phyloP scores from a whole-genome alignment of 2,888 invertebrate genomes.

The Andrena bucephala region DNA sequence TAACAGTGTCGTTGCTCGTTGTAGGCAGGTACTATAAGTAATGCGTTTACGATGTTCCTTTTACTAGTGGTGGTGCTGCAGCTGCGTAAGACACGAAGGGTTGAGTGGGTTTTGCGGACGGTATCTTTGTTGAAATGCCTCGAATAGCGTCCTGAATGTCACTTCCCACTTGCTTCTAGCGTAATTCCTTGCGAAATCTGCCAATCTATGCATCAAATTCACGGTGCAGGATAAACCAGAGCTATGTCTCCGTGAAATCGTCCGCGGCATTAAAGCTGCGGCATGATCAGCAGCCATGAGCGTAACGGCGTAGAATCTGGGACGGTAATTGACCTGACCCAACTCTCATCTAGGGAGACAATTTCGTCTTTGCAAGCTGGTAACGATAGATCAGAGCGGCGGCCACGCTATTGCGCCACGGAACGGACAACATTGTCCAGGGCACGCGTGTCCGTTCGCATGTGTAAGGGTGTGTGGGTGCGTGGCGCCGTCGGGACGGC shows the following conservation, averaged over 20 bases:
- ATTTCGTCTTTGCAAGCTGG: constrained; percentile 37
- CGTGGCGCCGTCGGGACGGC: constrained; percentile 68
- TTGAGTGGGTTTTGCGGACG: constrained; percentile 5
- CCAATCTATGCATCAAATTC: background rate
- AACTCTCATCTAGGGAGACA: constrained; percentile 43
- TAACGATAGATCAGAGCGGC: constrained; percentile 43
- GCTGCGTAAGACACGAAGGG: background rate
- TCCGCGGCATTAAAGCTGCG: background rate
- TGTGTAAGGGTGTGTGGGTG: constrained; percentile 8
- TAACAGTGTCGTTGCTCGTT: background rate
- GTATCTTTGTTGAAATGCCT: background rate
- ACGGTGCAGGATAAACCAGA: background rate
- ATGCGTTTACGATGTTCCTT: background rate
- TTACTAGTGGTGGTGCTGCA: background rate
- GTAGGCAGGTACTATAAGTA: too few relatives aligned
- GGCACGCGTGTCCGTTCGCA: background rate
- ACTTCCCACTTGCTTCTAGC: constrained; percentile 4
- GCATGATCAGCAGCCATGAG: constrained; percentile 37
- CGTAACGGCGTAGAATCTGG: constrained; percentile 40
- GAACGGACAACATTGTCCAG: constrained; percentile 21
- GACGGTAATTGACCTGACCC: constrained; percentile 49
- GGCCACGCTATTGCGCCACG: background rate
- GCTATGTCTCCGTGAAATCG: background rate
- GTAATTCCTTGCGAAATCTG: constrained; percentile 2
- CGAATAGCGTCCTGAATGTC: background rate